Evolutionary conservation across 2,888 invertebrate genomes (phyloP).

Genomic region (Acleris sparsana): DNA sequence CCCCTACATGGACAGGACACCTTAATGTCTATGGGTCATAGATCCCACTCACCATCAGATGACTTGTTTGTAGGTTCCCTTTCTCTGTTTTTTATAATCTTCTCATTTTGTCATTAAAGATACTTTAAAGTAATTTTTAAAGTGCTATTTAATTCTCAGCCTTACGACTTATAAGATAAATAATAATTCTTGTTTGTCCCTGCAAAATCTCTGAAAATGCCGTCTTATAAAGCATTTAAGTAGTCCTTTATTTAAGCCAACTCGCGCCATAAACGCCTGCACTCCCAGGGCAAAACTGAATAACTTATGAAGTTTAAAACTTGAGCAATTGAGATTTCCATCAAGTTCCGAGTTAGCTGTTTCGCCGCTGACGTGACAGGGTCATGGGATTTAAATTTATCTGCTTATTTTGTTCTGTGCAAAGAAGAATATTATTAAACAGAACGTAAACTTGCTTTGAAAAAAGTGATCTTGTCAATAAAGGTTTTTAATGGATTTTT

Average conservation of each 20-base stretch:
- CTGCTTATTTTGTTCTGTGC: not conserved
- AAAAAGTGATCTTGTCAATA: too few relatives aligned
- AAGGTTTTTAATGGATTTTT: too few relatives aligned
- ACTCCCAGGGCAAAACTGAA: slow-evolving; percentile 43
- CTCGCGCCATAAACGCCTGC: slow-evolving; percentile 43
- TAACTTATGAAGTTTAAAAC: slow-evolving; percentile 45
- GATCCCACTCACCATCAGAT: too few relatives aligned
- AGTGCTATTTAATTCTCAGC: too few relatives aligned
- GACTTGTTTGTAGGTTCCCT: too few relatives aligned
- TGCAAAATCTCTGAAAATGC: slow-evolving; percentile 12
- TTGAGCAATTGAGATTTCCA: slow-evolving; percentile 44
- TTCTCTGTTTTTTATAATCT: too few relatives aligned
- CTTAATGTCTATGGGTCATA: too few relatives aligned
- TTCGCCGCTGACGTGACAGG: slow-evolving; percentile 28
- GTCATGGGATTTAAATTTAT: slow-evolving; percentile 4
- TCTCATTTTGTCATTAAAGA: too few relatives aligned
- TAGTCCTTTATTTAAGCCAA: slow-evolving; percentile 25
- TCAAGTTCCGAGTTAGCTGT: slow-evolving; percentile 41
- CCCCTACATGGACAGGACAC: too few relatives aligned
- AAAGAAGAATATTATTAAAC: not conserved
- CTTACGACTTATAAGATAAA: not conserved
- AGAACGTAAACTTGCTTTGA: too few relatives aligned
- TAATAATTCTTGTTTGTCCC: not conserved
- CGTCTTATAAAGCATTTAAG: slow-evolving; percentile 32
- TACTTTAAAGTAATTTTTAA: too few relatives aligned